Conservation (phyloP, 2,797 vertebrate genomes). For the Cossypha caffra region DNA sequence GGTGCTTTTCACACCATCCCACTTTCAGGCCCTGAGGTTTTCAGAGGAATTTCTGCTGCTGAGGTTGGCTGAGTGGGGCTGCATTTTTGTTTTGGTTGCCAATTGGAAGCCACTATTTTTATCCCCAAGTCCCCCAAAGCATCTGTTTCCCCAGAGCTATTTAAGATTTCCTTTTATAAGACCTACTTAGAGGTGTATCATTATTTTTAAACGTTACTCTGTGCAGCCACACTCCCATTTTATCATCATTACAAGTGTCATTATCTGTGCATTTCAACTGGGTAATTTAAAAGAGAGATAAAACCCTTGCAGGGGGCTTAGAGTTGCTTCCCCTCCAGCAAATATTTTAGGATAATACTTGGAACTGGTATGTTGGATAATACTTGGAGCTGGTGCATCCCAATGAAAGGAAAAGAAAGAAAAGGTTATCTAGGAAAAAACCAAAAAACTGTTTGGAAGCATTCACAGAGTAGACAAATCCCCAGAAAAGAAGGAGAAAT, state of each 20-base stretch:
- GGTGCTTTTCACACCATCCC: background rate
- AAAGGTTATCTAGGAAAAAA: background rate
- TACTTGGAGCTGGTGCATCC: background rate
- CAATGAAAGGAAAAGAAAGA: background rate
- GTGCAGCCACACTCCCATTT: slow-evolving; percentile 14
- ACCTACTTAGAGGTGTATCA: slow-evolving; percentile 39
- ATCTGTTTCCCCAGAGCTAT: slow-evolving; percentile 57
- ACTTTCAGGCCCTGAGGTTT: background rate
- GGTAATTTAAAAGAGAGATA: background rate
- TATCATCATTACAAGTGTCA: slow-evolving; percentile 11
- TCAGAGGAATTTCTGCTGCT: background rate
- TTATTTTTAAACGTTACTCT: slow-evolving; percentile 51
- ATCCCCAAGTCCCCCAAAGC: slow-evolving; percentile 50
- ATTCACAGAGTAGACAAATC: background rate
- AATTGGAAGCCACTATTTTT: slow-evolving; percentile 55
- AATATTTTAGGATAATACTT: slow-evolving; percentile 9
- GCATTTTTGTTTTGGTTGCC: slow-evolving; percentile 45
- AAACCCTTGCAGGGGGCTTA: slow-evolving; percentile 6
- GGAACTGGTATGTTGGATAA: background rate
- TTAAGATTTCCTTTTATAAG: slow-evolving; percentile 40
- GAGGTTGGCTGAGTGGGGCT: background rate
- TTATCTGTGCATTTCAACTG: background rate
- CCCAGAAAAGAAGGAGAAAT: background rate
- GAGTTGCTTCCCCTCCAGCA: background rate
- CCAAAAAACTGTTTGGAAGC: background rate